Evolutionary conservation across 2,113 vertebrate genomes (phyloP), one percentile per base, ranked within the genome.

Genomic region (Alexandromys fortis): DNA sequence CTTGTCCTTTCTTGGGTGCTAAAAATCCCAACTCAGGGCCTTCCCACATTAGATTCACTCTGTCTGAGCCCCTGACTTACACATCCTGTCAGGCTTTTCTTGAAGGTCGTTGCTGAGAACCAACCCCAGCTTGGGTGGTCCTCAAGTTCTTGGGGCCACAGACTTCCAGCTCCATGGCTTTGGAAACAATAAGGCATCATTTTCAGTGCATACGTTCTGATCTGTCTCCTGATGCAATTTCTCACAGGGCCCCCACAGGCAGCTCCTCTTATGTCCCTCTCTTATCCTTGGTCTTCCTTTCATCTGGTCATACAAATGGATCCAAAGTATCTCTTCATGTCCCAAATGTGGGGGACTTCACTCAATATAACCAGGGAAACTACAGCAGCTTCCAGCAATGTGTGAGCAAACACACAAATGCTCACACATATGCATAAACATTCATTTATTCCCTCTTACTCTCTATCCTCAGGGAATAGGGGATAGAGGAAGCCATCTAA

Each of bases 191-290:
- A 95, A 58, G 17, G 17, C 55, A 38, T 73, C 92, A n/a, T 90
- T 96, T 88, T 89, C 26, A 7, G 26, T 65, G 42, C 96, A 97
- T 96, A 87, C 78, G 97, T 98, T 72, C 42, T 68, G 89, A 88
- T 96, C 87, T 97, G 9, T 86, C 86, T 97, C 79, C 76, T 52
- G 88, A 93, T 1, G 0, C 93, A 96, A 93, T 90, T 92, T 91
- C 92, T 93, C 96, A 78, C 75, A 21, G 68, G 55, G 72, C 70
- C 95, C 28, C 77, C 63, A 68, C 72, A 6, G 42, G 79, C 81
- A 58, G 9, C 0, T 88, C 85, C 61, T 78, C 70, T 82, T 7
- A 30, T 77, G 2, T 14, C 12, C 22, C 33, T 24, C 65, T 67
- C 65, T 35, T 7, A 4, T 49, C 65, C 6, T 38, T 78, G 9